These are phyloP conservation scores for Macaca mulatta DNA, from an alignment of 2,113 vertebrate species.

Conservation along the genomic window DNA sequence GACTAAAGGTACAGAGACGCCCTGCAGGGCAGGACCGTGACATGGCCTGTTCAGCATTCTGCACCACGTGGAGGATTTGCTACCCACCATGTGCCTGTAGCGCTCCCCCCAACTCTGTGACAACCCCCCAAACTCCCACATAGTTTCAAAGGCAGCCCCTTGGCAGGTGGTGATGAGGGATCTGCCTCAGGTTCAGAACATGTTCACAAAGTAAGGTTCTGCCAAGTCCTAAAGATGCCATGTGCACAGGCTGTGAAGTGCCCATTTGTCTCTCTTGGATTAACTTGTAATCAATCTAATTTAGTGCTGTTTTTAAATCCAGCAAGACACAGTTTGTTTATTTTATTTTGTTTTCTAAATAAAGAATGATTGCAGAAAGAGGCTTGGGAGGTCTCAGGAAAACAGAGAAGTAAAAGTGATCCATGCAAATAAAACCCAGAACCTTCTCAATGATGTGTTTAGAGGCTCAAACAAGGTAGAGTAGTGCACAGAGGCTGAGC, in stretches of 20 bases:
- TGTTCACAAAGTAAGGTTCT: rapidly evolving
- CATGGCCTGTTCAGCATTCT: rapidly evolving
- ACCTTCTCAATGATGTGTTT: neutral
- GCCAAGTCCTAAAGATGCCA: rapidly evolving
- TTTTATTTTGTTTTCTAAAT: neutral
- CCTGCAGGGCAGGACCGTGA: neutral
- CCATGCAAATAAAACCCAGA: neutral
- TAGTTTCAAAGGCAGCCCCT: rapidly evolving
- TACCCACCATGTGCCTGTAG: rapidly evolving
- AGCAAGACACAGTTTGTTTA: neutral
- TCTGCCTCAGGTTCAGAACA: neutral
- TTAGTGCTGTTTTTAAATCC: neutral
- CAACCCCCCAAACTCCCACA: rapidly evolving
- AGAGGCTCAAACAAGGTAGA: no score
- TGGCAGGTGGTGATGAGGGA: neutral
- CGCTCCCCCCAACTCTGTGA: neutral
- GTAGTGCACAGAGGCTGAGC: neutral
- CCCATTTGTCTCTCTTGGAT: rapidly evolving
- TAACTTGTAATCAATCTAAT: rapidly evolving
- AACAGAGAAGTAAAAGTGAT: neutral
- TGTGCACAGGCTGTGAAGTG: rapidly evolving
- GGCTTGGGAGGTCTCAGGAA: neutral
- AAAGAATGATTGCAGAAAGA: neutral
- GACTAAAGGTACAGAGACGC: neutral
- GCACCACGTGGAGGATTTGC: rapidly evolving